These are phyloP conservation scores for Falcunculus frontatus DNA, from an alignment of 2,113 vertebrate genomes.

Conservation along the genomic window DNA sequence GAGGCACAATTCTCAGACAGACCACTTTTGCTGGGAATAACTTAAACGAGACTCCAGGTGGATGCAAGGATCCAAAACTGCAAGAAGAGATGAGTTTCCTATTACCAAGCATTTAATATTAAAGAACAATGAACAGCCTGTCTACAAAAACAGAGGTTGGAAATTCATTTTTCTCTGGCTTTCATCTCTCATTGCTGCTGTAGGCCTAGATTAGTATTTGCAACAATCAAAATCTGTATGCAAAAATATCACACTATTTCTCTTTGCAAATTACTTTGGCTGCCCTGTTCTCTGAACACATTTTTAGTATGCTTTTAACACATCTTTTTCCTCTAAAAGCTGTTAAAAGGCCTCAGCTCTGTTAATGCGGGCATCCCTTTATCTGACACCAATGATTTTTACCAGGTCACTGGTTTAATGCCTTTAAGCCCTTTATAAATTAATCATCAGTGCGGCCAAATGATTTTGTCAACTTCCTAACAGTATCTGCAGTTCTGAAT, in stretches of 20 bases:
- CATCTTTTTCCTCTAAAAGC: neutral
- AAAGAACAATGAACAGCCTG: neutral
- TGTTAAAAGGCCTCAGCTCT: conserved; percentile 32
- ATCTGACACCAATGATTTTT: conserved; percentile 46
- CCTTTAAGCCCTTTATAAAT: conserved; percentile 65
- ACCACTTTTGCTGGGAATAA: neutral
- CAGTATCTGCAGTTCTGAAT: conserved; percentile 37
- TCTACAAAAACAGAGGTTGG: neutral
- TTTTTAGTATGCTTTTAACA: conserved; percentile 6
- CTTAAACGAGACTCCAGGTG: neutral
- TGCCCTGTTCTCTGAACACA: neutral
- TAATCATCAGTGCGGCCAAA: conserved; percentile 56
- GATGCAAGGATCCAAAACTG: neutral
- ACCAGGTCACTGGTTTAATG: conserved; percentile 61
- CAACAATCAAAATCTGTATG: neutral
- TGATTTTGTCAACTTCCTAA: conserved; percentile 45
- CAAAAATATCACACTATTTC: neutral
- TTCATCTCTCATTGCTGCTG: neutral
- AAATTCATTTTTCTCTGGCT: neutral
- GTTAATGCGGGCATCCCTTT: conserved; percentile 21
- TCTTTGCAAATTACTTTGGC: neutral
- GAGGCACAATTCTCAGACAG: neutral
- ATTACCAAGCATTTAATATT: neutral
- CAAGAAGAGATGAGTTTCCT: neutral
- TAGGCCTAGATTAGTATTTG: neutral